Evolutionary conservation across 2,888 invertebrate species (phyloP), one percentile per base, ranked within the genome.

Genomic region (Subacronicta megacephala): DNA sequence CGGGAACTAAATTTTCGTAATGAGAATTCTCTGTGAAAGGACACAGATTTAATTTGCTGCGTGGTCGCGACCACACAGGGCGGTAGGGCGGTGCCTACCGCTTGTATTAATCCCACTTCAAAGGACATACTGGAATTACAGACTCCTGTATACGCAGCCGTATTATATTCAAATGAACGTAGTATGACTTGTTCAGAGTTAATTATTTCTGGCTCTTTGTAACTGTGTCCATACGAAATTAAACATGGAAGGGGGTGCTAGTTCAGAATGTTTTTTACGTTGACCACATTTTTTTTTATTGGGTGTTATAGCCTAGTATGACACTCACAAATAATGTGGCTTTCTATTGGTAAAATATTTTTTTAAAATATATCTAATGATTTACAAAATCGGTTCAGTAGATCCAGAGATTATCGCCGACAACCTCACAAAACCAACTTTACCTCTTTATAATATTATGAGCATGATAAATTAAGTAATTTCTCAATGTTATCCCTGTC

Each of bases 21-120:
- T 90, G 91, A 90, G 88, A 85, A 80, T 79, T 79, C 81, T 63
- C 73, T 81, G 64, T 77, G 82, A 85, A 80, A 88, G 89, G 87
- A 85, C 87, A 81, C 72, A 81, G 87, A 89, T 90, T 91, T 93
- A 92, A 91, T 92, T 92, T 88, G 82, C 46, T 54, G 81, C 72
- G 81, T 78, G 86, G 84, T 78, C 82, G 82, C 72, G 56, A 75
- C 79, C 75, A 72, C 66, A 77, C 79, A 79, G 82, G 84, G 77
- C 73, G 36, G 63, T 18, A 31, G 67, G 69, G 68, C 59, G 75
- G 81, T 72, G 66, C 77, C 71, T 75, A 67, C 73, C 72, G 75
- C 72, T 83, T 77, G 80, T 78, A 82, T 84, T 93, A 93, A 93
- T 93, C 92, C 87, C 72, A 93, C 93, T 89, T 93, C 93, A 93